A percentile compares a stretch with the other conserved stretches of the same genome.
phyloP scores from a whole-genome alignment of 2,113 vertebrate species.

The Oreochromis spilurus region DNA sequence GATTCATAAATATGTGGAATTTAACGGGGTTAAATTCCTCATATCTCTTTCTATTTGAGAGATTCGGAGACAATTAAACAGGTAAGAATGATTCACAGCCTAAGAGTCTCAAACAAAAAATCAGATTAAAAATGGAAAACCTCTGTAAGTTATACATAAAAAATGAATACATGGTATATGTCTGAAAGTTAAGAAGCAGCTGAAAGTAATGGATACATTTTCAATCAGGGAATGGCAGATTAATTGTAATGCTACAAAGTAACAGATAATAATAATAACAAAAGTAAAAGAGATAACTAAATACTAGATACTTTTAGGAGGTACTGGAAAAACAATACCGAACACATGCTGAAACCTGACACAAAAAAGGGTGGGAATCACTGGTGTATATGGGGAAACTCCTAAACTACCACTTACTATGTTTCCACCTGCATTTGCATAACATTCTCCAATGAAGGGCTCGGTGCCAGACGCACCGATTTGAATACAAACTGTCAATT shows the following conservation, averaged over 20 bases:
- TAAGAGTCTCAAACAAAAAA: neutral
- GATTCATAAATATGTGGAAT: neutral
- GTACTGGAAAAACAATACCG: neutral
- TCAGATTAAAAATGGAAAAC: neutral
- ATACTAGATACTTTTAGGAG: neutral
- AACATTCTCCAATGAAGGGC: neutral
- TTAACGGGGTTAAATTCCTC: neutral
- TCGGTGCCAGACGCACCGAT: neutral
- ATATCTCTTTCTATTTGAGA: neutral
- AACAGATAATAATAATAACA: neutral
- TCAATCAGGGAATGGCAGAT: neutral
- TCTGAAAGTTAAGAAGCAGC: neutral
- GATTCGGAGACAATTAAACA: neutral
- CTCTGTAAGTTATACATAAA: neutral
- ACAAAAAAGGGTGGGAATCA: neutral
- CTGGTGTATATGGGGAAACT: neutral
- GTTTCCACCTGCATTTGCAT: slow-evolving; percentile 23
- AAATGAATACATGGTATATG: neutral
- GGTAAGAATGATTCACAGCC: neutral
- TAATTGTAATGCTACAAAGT: neutral
- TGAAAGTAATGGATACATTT: neutral
- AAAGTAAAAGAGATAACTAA: neutral
- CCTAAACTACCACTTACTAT: neutral
- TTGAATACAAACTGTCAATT: slow-evolving; percentile 44
- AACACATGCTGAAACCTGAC: neutral